Evolutionary conservation across 2,888 invertebrate genomes (phyloP), one percentile per base, ranked within the genome.

Genomic region (Spialia ferax): DNA sequence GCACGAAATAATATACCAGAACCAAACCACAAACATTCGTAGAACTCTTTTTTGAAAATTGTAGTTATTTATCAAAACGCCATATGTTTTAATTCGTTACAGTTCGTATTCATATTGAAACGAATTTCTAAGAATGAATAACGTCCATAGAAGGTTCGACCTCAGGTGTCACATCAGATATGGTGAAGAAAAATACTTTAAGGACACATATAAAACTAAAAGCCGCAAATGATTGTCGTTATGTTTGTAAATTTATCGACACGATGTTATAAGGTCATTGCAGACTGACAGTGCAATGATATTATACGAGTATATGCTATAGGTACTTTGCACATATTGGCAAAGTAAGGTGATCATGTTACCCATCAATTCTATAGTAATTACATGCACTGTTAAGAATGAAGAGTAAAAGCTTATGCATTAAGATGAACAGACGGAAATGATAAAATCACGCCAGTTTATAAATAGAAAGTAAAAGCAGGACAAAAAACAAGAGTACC

Each of bases 81-180:
- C 54, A 63, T 42, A 26, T 54, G 61, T 32, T 32, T 32, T 2
- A 60, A 61, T 61, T 50, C 4, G 23, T 13, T 59, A 35, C 59
- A 61, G 60, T 18, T n/a, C n/a, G n/a, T n/a, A n/a, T n/a, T n/a
- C n/a, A n/a, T 50, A 48, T 50, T 61, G 50, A 61, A 48, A 56
- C 18, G n/a, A 35, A 56, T 29, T 32, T 35, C 10, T 20, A 56
- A 18, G 32, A 20, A 15, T n/a, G 22, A 18, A 55, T 29, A 55
- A 32, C 20, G 18, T 48, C 18, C 18, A 13, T 48, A 60, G 11
- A 74, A 75, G 67, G 70, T 54, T 62, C 72, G 81, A 82, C 85
- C 83, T 85, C 73, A 79, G 68, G 67, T 74, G 78, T 77, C 81
- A 74, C 71, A 75, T 76, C 79, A 62, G 77, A 80, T 79, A 84